A percentile compares a stretch with the other conserved stretches of the same genome.
Conservation (phyloP, 2,113 vertebrate genomes). For the Mixornis gularis region DNA sequence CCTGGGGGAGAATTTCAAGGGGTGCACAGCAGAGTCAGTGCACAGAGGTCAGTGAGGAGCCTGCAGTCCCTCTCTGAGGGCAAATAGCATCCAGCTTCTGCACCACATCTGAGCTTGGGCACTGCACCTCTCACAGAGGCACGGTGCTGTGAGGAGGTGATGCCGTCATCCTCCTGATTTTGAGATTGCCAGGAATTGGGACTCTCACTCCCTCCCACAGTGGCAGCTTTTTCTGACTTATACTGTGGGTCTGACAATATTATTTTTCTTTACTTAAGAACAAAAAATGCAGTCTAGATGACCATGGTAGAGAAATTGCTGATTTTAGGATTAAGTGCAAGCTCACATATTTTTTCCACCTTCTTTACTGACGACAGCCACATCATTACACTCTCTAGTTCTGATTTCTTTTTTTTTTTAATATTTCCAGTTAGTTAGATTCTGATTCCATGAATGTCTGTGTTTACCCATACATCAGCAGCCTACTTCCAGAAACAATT, state of each 20-base stretch:
- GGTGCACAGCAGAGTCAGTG: background rate
- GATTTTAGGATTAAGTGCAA: background rate
- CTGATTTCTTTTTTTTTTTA: background rate
- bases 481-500: background rate
- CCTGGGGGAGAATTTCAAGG: background rate
- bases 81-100: background rate
- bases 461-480: background rate
- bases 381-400: background rate
- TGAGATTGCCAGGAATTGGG: background rate
- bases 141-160: background rate
- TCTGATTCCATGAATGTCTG: background rate
- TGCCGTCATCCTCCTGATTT: background rate
- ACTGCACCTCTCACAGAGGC: fast-evolving
- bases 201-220: background rate
- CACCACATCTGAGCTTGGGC: background rate
- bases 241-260: background rate
- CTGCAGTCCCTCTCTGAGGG: background rate
- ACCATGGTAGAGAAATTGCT: background rate
- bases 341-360: background rate
- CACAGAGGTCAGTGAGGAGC: background rate
- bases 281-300: background rate
- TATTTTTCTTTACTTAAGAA: background rate
- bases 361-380: background rate
- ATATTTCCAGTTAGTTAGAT: background rate
- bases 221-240: background rate